Evolutionary conservation across 2,797 vertebrate genomes (phyloP).

Genomic region (Enteromius argenteus): DNA sequence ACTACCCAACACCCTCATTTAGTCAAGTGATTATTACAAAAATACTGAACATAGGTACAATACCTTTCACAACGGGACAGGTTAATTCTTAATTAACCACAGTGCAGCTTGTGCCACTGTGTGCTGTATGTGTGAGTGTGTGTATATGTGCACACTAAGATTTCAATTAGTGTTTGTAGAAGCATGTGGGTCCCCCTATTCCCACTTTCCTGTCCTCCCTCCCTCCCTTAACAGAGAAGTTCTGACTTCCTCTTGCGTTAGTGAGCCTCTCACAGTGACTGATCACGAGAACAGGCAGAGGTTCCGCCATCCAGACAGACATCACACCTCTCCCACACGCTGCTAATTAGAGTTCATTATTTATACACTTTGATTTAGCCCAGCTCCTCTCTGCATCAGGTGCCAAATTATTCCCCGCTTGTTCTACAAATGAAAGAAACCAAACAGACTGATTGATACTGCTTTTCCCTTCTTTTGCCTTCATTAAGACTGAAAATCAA

Average conservation of each 20-base stretch:
- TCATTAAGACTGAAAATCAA: constrained; percentile 75
- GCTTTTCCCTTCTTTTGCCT: constrained; percentile 59
- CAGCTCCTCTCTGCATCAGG: constrained; percentile 72
- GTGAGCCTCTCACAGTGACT: constrained; percentile 71
- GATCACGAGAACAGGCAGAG: constrained; percentile 74
- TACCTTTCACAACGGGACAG: constrained; percentile 71
- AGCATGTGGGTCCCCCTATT: constrained; percentile 66
- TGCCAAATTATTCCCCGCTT: constrained; percentile 75
- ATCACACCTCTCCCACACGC: constrained; percentile 79
- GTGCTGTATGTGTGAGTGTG: constrained; percentile 30
- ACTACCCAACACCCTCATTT: constrained; percentile 54
- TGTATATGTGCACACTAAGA: constrained; percentile 57
- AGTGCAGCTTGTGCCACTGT: constrained; percentile 12
- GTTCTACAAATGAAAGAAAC: constrained; percentile 80
- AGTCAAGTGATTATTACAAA: constrained; percentile 36
- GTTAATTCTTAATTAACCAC: constrained; percentile 74
- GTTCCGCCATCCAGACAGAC: constrained; percentile 76
- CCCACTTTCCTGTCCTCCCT: constrained; percentile 46
- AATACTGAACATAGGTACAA: constrained; percentile 67
- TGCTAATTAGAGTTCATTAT: constrained; percentile 86
- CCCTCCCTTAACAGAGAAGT: constrained; percentile 63
- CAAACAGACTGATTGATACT: constrained; percentile 79
- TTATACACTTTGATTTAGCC: constrained; percentile 83
- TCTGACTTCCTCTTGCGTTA: constrained; percentile 71
- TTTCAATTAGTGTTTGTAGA: constrained; percentile 62